Evolutionary conservation across 2,797 vertebrate genomes (phyloP), one percentile per base, ranked within the genome.

Genomic region (Echiichthys vipera): DNA sequence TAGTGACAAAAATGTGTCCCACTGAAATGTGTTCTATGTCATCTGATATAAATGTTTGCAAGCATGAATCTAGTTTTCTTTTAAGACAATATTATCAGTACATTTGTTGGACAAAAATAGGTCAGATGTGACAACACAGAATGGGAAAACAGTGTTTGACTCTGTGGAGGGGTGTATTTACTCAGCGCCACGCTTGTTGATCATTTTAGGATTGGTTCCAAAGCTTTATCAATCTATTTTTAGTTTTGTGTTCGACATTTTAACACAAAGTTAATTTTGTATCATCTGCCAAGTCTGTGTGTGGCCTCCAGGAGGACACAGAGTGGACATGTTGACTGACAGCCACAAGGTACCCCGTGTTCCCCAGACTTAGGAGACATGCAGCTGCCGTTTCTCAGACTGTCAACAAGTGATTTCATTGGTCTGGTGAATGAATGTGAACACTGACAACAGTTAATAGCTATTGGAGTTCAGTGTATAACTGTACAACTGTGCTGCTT

Each of bases 401-500:
- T 22, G 1, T 55, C 29, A 68, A n/a, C n/a, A n/a, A n/a, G 58
- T 27, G 50, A 56, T 61, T 69, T 74, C 40, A 65, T 39, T 24
- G 25, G 14, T 43, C n/a, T 42, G 20, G 69, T 74, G 47, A 83
- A 82, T 82, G 65, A 80, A 61, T 80, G 68, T 64, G 49, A 46
- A 58, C 12, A 15, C 22, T 62, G 27, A 74, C 46, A 50, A 43
- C 2, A 10, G 17, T 20, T 36, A 13, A 20, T 71, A 34, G 27
- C 57, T 50, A 29, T 24, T 22, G 45, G 18, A 37, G 27, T 1
- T 53, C 14, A 49, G 40, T 65, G 59, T 65, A 36, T 5, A 36
- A 36, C 11, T 36, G 34, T n/a, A n/a, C n/a, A n/a, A n/a, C n/a
- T n/a, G n/a, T n/a, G n/a, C n/a, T n/a, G n/a, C n/a, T n/a, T n/a